These are phyloP conservation scores for Eubasilissa regina DNA, from an alignment of 1,140 invertebrate genomes.

Conservation along the genomic window DNA sequence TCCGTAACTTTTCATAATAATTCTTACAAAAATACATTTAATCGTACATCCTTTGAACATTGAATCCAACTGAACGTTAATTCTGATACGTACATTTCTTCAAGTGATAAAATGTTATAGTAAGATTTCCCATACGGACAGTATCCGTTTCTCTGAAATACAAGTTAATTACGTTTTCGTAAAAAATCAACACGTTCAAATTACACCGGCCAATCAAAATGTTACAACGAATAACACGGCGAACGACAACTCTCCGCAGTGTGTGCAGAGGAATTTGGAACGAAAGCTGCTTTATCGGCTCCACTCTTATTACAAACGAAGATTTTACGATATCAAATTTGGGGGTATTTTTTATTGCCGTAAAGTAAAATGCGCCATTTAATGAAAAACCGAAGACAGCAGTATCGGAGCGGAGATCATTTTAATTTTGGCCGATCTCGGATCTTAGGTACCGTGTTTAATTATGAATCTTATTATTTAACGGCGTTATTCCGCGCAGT, in stretches of 20 bases:
- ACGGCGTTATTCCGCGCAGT: conserved; percentile 49
- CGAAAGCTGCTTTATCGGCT: conserved; percentile 9
- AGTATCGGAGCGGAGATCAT: not conserved
- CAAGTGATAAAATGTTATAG: too few relatives aligned
- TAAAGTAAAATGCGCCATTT: conserved; percentile 32
- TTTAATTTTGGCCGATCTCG: conserved; percentile 2
- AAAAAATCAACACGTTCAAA: conserved; percentile 39
- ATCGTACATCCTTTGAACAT: too few relatives aligned
- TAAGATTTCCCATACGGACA: too few relatives aligned
- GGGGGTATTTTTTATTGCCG: conserved; percentile 26
- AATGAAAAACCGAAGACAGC: conserved; percentile 1
- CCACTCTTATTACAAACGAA: not conserved
- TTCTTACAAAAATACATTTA: not conserved
- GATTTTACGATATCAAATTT: conserved; percentile 39
- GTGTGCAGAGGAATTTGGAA: not conserved
- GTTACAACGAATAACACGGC: conserved; percentile 27
- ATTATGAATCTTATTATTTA: conserved; percentile 57
- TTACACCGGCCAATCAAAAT: conserved; percentile 27
- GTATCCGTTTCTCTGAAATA: not conserved
- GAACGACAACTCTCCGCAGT: conserved; percentile 12
- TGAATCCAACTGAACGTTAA: too few relatives aligned
- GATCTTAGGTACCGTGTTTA: conserved; percentile 44
- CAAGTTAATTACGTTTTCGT: conserved; percentile 8
- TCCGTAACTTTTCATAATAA: not conserved
- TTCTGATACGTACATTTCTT: too few relatives aligned